phyloP scores from a whole-genome alignment of 2,888 invertebrate genomes.

The Platycheirus rosarum region DNA sequence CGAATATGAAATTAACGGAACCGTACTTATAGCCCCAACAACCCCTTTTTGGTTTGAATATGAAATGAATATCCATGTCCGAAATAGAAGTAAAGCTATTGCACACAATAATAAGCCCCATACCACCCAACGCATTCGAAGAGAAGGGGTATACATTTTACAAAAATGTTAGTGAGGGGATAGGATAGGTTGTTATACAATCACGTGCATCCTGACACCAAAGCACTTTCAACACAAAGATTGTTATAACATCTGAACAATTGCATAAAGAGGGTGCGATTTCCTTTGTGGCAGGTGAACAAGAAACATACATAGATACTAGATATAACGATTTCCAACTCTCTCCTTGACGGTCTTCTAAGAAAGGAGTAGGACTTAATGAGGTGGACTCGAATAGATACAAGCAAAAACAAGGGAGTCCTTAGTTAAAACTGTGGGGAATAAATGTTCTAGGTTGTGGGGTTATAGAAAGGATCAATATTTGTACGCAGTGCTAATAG shows the following conservation, averaged over 20 bases:
- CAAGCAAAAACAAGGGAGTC: neutral
- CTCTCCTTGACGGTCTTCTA: neutral
- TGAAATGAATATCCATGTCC: constrained; percentile 6
- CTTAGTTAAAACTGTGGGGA: too few species aligned
- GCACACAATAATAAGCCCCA: neutral
- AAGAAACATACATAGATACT: constrained; percentile 40
- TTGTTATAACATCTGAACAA: constrained; percentile 64
- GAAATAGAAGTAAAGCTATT: neutral
- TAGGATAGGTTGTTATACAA: constrained; percentile 21
- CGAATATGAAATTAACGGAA: constrained; percentile 45
- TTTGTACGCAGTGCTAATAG: constrained; percentile 64
- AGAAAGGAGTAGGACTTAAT: constrained; percentile 6
- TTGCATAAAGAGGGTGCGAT: constrained; percentile 60
- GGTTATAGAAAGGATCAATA: constrained; percentile 63
- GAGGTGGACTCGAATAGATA: neutral
- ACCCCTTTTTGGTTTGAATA: constrained; percentile 1
- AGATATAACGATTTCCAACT: constrained; percentile 12
- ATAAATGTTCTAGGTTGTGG: too few species aligned
- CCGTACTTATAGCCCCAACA: neutral
- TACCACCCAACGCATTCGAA: constrained; percentile 15
- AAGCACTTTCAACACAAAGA: constrained; percentile 51
- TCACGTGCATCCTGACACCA: constrained; percentile 22
- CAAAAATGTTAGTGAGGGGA: constrained; percentile 47
- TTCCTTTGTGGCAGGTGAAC: constrained; percentile 57
- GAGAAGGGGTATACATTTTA: too few species aligned